Evolutionary conservation across 1,140 invertebrate species (phyloP), one percentile per base, ranked within the genome.

Genomic region (Sweltsa coloradensis): DNA sequence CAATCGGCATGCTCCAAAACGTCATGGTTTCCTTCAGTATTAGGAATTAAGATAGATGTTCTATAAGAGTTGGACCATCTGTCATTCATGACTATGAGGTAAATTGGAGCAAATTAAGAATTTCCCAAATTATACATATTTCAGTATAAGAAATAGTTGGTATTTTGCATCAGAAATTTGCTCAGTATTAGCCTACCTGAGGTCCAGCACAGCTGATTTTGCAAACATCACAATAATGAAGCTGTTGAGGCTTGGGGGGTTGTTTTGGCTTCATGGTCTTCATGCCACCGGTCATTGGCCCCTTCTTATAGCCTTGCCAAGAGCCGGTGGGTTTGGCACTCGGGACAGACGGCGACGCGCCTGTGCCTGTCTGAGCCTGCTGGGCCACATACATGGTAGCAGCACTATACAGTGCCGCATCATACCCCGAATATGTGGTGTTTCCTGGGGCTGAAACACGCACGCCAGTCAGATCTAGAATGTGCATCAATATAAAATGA

Each of bases 181-280:
- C 7, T 18, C 5, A 51, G 49, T 54, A 56, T n/a, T n/a, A n/a
- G n/a, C n/a, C n/a, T n/a, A 82, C 79, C 72, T 89, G 88, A 2
- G 89, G 89, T 1, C 92, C 92, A 54, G 90, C 92, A 70, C 92
- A 97, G 52, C 90, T 96, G 58, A 98, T 97, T 62, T 97, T 96
- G 67, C 95, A 98, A 3, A 97, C 89, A 66, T 96, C 90, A 63
- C 90, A 95, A 64, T 94, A 95, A 66, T 93, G 89, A 40, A 94
- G 69, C 59, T 92, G 88, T 60, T 92, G 89, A 13, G 88, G 85
- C 56, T 91, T 90, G 1, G 87, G 87, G 13, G 85, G 81, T 13
- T 82, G 79, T 64, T 89, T 89, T 1, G 82, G 73, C 45, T 81
- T 67, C 62, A 78, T 76, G 53, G 69, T 70, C 61, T 76, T 76